Evolutionary conservation across 2,888 invertebrate genomes (phyloP).

Genomic region (Tholera decimalis): DNA sequence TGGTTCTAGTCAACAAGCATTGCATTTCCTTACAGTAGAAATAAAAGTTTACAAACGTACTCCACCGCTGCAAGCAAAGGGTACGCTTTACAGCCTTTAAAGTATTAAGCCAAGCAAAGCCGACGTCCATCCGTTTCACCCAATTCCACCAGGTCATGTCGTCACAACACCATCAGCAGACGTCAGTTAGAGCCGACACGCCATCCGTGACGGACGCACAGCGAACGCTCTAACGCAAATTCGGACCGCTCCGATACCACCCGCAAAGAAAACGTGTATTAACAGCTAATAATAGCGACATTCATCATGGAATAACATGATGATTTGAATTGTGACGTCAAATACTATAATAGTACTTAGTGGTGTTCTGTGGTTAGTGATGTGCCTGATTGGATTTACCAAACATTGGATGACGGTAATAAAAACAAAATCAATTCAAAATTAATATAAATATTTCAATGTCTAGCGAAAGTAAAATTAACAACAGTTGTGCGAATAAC

Average conservation of each 20-base stretch:
- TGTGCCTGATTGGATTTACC: constrained; percentile 58
- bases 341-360: constrained; percentile 55
- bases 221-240: constrained; percentile 39
- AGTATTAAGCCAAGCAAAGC: constrained; percentile 50
- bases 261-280: constrained; percentile 75
- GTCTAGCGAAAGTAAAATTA: constrained; percentile 52
- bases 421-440: constrained; percentile 14
- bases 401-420: constrained; percentile 49
- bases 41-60: constrained; percentile 3
- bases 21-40: not conserved
- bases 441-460: constrained; percentile 23
- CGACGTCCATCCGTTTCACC: constrained; percentile 62
- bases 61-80: constrained; percentile 7
- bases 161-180: constrained; percentile 33
- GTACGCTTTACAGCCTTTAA: too few relatives aligned
- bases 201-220: constrained; percentile 65
- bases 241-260: constrained; percentile 66
- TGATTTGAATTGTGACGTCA: constrained; percentile 55
- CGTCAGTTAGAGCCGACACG: constrained; percentile 62
- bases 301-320: constrained; percentile 66
- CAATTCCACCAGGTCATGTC: constrained; percentile 59
- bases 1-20: not conserved
- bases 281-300: constrained; percentile 74
- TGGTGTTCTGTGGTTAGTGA: constrained; percentile 63
- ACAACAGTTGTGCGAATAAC: constrained; percentile 44